Percentiles rank a stretch among this genome's conserved stretches.
These are phyloP conservation scores for Danionella dracula DNA, from an alignment of 2,797 vertebrate species.

Conservation along the genomic window DNA sequence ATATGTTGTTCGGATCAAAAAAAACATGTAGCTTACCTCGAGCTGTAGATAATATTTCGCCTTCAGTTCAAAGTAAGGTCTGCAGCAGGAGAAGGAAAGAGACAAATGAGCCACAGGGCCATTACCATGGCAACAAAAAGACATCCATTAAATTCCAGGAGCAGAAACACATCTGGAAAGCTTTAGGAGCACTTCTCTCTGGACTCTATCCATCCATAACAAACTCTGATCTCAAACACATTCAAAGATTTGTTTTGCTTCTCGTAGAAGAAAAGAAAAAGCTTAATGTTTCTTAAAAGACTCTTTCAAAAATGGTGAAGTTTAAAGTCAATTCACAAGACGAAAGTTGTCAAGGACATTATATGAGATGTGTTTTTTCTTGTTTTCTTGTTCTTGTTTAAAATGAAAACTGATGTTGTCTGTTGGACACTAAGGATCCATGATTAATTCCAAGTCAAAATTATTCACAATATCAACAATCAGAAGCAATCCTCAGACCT, in stretches of 20 bases:
- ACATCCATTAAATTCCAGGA: conserved; percentile 60
- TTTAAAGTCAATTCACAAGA: not conserved
- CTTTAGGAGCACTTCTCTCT: conserved; percentile 35
- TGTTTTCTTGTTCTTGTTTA: too few species aligned
- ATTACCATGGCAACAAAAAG: conserved; percentile 44
- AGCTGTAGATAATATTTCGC: conserved; percentile 93
- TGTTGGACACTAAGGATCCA: too few species aligned
- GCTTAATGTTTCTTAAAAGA: not conserved
- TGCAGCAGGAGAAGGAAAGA: conserved; percentile 59
- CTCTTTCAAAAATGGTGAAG: not conserved
- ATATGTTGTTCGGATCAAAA: too few species aligned
- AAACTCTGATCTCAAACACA: not conserved
- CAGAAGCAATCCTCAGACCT: conserved; percentile 68
- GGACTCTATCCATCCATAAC: conserved; percentile 24
- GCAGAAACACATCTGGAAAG: conserved; percentile 46
- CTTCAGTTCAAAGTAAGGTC: conserved; percentile 97
- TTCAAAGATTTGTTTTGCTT: not conserved
- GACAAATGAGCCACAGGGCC: conserved; percentile 8
- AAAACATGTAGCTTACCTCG: conserved; percentile 71
- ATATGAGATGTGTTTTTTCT: too few species aligned
- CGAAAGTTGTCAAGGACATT: not conserved
- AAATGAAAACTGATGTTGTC: too few species aligned
- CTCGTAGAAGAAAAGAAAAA: not conserved
- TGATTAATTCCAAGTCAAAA: too few species aligned
- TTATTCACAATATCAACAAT: too few species aligned